Conservation (phyloP, 2,888 invertebrate species). For the Aplocera efformata region DNA sequence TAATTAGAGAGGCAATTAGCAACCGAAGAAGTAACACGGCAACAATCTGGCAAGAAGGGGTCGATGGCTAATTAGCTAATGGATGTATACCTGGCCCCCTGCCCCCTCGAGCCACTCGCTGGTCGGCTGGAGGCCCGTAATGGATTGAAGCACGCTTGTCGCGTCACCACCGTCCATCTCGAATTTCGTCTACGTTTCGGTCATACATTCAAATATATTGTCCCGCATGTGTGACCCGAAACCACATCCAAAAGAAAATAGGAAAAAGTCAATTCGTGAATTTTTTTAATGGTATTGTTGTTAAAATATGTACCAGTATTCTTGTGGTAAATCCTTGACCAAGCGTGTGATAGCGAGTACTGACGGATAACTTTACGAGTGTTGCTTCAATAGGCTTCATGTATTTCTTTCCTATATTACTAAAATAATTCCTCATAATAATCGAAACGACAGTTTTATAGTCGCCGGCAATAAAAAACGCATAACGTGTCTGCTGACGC, state of each 20-base stretch:
- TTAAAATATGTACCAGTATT: constrained; percentile 3
- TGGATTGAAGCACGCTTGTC: constrained; percentile 71
- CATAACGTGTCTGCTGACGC: constrained; percentile 62
- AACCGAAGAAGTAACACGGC: constrained; percentile 52
- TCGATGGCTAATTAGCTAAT: constrained; percentile 73
- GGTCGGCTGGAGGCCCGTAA: constrained; percentile 45
- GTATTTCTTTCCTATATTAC: constrained; percentile 30
- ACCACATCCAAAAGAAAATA: no score
- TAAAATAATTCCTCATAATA: constrained; percentile 51
- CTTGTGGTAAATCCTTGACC: constrained; percentile 5
- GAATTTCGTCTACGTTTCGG: constrained; percentile 41
- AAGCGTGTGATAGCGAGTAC: not conserved
- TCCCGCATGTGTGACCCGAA: no score
- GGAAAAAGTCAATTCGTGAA: not conserved
- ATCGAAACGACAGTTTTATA: constrained; percentile 65
- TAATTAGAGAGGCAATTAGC: constrained; percentile 59
- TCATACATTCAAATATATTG: not conserved
- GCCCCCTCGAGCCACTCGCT: constrained; percentile 32
- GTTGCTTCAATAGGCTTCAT: constrained; percentile 1
- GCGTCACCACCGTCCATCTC: constrained; percentile 51
- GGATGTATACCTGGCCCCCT: constrained; percentile 44
- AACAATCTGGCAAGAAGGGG: constrained; percentile 76
- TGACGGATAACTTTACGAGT: constrained; percentile 6
- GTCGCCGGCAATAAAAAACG: constrained; percentile 69
- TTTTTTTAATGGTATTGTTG: constrained; percentile 8